These are phyloP conservation scores for Sarcophaga subvicina DNA, from an alignment of 2,888 invertebrate species.

Conservation along the genomic window DNA sequence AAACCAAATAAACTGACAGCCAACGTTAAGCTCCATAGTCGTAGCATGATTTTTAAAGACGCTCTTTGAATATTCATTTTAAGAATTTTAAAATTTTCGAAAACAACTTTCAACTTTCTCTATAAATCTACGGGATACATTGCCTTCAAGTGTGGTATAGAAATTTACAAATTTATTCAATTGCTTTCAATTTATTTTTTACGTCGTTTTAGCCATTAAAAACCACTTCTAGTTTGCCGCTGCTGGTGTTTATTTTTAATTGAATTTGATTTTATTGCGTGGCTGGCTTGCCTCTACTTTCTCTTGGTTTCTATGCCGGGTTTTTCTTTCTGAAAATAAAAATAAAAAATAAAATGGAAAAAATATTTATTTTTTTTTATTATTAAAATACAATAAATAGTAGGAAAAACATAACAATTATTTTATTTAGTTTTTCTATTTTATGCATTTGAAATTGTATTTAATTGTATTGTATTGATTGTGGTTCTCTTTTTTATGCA, in stretches of 20 bases:
- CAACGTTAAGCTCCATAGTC: conserved; percentile 37
- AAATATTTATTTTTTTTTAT: neutral
- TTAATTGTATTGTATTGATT: conserved; percentile 56
- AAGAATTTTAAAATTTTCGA: neutral
- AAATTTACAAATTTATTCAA: neutral
- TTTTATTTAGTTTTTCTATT: conserved; percentile 8
- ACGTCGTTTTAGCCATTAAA: neutral
- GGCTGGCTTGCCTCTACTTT: neutral
- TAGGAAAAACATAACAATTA: conserved; percentile 6
- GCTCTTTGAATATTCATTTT: conserved; percentile 44
- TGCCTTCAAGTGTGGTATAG: neutral
- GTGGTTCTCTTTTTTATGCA: conserved; percentile 28
- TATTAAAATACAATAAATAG: conserved; percentile 5
- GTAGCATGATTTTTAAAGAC: conserved; percentile 20
- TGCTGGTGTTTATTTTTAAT: neutral
- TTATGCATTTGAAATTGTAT: conserved; percentile 24
- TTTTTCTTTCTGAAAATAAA: conserved; percentile 31
- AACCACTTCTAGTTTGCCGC: neutral
- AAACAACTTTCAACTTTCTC: neutral
- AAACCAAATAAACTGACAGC: conserved; percentile 26
- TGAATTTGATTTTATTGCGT: neutral
- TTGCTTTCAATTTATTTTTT: neutral
- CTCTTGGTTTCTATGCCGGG: neutral
- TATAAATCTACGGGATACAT: neutral
- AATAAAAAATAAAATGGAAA: neutral